These are phyloP conservation scores for Emydocephalus ijimae DNA, from an alignment of 2,113 vertebrate genomes.

Conservation along the genomic window DNA sequence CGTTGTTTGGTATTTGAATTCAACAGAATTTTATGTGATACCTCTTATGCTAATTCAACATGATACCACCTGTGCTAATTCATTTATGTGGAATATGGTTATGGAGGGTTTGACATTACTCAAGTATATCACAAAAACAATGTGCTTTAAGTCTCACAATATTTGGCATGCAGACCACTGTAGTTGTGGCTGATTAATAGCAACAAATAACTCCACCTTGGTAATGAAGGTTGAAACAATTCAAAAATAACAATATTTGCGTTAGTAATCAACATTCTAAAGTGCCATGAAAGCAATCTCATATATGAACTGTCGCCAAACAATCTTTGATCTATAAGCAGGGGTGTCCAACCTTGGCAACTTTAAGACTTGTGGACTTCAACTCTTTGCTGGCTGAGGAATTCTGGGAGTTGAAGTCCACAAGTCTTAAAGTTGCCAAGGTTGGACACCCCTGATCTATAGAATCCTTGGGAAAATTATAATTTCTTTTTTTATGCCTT, in stretches of 20 bases:
- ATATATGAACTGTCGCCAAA: neutral
- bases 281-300: neutral
- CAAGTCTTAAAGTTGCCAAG: no score
- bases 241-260: neutral
- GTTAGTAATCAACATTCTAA: neutral
- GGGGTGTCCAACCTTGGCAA: no score
- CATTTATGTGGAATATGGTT: slow-evolving; percentile 28
- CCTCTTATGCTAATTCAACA: slow-evolving; percentile 46
- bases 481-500: neutral
- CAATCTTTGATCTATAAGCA: neutral
- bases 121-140: slow-evolving; percentile 14
- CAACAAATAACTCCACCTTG: neutral
- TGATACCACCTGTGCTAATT: slow-evolving; percentile 46
- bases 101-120: slow-evolving; percentile 47
- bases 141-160: slow-evolving; percentile 17
- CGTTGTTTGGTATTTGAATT: slow-evolving; percentile 29
- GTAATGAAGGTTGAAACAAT: neutral
- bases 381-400: no score
- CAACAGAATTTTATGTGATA: slow-evolving; percentile 28
- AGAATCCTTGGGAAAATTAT: neutral
- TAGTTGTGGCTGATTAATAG: neutral
- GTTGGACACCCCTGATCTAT: neutral
- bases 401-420: no score
- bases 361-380: no score
- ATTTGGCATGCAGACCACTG: neutral